Base-by-base conservation (phyloP, 2,888 invertebrate species). In the Cephus spinipes region DNA sequence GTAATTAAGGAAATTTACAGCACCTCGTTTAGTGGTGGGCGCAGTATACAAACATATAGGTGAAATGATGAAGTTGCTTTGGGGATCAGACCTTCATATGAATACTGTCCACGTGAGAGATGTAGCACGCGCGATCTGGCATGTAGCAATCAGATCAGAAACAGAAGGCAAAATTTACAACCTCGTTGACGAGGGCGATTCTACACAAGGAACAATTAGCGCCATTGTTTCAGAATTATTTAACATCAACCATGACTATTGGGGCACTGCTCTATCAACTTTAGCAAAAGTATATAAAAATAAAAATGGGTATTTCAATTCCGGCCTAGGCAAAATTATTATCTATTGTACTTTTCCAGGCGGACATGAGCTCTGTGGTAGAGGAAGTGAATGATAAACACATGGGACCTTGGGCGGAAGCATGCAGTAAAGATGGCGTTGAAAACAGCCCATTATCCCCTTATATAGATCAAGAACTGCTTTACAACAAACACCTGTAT, bases 301-400 rank as follows among this genome's bases (percentile, higher is more conserved):
- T 68, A 40, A 69, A 23, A 35, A 32, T 36, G 15, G 74, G 71
- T 15, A 71, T 15, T 71, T 71, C 9, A 31, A 32, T 3, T 15
- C 11, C 4, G 9, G 71, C 23, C 23, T 31, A 71, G 35, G 12
- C 12, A 71, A 31, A 71, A 71, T 11, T 55, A 40, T 40, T 23
- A 23, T 55, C 9, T 55, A 31, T 32, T 71, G 12, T 31, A 71
- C 79, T 82, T 87, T 85, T 89, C 1, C 90, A 97, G 97, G 92
- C 94, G 73, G 97, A 97, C 92, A 94, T 97, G 92, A 94, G 94
- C 1, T 94, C 94, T 12, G 95, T 97, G 9, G 96, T 97, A 0
- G 97, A 97, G 85, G 97, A 98, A 87, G 97, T 97, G 0, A 98
- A 98, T 91, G 98, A 98, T 92, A 98, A 98, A 90, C 98, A 98